Percentiles rank a stretch among this genome's conserved stretches.
Conservation (phyloP, 2,888 invertebrate genomes). For the Coleophora deauratella region DNA sequence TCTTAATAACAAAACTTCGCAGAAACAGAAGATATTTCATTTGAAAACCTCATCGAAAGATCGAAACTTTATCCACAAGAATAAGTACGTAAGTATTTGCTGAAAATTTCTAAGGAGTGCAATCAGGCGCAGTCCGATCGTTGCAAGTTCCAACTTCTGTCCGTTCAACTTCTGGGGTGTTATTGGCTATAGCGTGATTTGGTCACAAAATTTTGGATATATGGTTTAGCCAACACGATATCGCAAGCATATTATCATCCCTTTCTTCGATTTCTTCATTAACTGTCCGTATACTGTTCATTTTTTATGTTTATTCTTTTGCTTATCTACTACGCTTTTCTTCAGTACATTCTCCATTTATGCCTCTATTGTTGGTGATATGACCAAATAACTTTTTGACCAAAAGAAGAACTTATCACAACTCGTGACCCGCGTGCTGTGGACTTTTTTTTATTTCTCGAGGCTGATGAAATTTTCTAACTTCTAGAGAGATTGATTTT, state of each 20-base stretch:
- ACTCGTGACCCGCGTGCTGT: slow-evolving; percentile 29
- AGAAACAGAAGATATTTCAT: no score
- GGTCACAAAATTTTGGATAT: no score
- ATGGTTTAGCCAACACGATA: no score
- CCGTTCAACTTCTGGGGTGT: slow-evolving; percentile 3
- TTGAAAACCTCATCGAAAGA: slow-evolving; percentile 19
- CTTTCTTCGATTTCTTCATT: no score
- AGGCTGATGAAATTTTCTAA: slow-evolving; percentile 57
- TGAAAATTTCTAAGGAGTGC: slow-evolving; percentile 49
- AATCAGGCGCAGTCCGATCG: slow-evolving; percentile 55
- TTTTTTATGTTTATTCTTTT: no score
- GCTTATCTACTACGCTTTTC: no score
- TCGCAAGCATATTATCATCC: no score
- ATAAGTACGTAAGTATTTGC: slow-evolving; percentile 36
- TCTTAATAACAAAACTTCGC: no score
- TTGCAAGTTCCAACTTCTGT: slow-evolving; percentile 42
- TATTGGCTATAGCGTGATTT: no score
- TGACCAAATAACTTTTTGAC: no score
- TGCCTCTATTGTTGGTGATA: slow-evolving; percentile 4
- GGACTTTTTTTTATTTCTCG: slow-evolving; percentile 41
- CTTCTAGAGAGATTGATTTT: slow-evolving; percentile 43
- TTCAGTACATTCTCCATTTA: no score
- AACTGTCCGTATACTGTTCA: no score
- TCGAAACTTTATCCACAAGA: slow-evolving; percentile 20
- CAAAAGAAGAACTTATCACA: slow-evolving; percentile 35